Evolutionary conservation across 2,888 invertebrate genomes (phyloP).

Genomic region (Acrocera orbiculus): DNA sequence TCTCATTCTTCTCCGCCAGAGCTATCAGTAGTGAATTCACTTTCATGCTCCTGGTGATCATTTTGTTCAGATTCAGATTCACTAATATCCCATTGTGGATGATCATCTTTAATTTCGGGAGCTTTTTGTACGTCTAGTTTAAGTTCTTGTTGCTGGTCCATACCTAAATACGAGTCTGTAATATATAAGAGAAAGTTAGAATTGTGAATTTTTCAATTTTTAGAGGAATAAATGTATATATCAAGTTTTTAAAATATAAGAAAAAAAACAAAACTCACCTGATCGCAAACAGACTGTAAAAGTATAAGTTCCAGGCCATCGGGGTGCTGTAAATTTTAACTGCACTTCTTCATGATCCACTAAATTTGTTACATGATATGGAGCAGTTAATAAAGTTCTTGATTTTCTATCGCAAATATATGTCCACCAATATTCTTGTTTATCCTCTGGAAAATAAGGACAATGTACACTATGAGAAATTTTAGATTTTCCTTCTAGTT

Average conservation of each 20-base stretch:
- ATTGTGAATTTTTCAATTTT: conserved; percentile 1
- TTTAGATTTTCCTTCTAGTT: conserved; percentile 84
- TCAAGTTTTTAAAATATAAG: neutral
- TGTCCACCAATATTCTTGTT: conserved; percentile 99
- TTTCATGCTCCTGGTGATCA: conserved; percentile 43
- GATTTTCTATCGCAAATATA: conserved; percentile 94
- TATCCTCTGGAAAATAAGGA: conserved; percentile 85
- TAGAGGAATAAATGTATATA: neutral
- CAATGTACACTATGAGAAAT: conserved; percentile 93
- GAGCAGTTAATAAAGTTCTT: conserved; percentile 76
- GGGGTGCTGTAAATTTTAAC: conserved; percentile 90
- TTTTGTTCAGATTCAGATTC: conserved; percentile 67
- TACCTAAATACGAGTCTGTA: conserved; percentile 85
- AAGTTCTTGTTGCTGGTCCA: conserved; percentile 87
- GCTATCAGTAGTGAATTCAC: conserved; percentile 48
- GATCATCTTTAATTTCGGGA: conserved; percentile 72
- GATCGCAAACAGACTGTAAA: conserved; percentile 86
- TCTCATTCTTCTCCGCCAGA: conserved; percentile 40
- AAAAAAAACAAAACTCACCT: conserved; percentile 28
- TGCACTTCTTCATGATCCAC: conserved; percentile 80
- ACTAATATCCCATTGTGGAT: conserved; percentile 96
- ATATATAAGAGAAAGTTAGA: neutral
- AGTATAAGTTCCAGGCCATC: conserved; percentile 80
- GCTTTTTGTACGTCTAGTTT: conserved; percentile 97
- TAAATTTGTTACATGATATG: conserved; percentile 85